These are phyloP conservation scores for Aramus guarauna DNA, from an alignment of 2,113 vertebrate genomes.

Conservation along the genomic window DNA sequence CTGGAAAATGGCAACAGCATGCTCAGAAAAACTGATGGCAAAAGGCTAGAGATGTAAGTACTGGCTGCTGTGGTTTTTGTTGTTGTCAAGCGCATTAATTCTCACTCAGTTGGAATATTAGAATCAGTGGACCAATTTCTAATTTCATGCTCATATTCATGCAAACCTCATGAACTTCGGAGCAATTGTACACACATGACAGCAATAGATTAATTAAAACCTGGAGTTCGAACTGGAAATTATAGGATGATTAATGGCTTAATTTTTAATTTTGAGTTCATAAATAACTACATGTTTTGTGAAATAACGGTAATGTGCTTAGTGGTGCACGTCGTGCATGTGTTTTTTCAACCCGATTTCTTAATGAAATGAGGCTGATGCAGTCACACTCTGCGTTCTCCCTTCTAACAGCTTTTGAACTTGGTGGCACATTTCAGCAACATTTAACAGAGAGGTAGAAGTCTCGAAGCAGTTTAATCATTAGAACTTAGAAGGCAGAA, in stretches of 20 bases:
- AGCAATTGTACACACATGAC: neutral
- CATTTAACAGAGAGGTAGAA: neutral
- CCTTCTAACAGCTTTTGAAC: neutral
- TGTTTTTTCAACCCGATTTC: neutral
- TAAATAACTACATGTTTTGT: neutral
- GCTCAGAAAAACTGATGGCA: neutral
- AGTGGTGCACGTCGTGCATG: neutral
- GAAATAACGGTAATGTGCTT: neutral
- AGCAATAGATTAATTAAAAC: neutral
- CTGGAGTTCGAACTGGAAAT: neutral
- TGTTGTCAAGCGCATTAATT: neutral
- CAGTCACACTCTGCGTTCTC: neutral
- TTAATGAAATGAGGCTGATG: neutral
- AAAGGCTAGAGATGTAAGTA: neutral
- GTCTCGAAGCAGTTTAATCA: neutral
- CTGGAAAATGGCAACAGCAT: neutral
- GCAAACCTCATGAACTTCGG: neutral
- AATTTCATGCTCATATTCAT: neutral
- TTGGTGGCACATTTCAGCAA: neutral
- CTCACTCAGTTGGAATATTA: neutral
- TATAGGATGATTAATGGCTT: neutral
- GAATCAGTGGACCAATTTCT: neutral
- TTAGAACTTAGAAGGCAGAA: neutral
- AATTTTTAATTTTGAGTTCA: neutral
- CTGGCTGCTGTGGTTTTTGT: neutral